Evolutionary conservation across 2,113 vertebrate species (phyloP), one percentile per base, ranked within the genome.

Genomic region (Natator depressus): DNA sequence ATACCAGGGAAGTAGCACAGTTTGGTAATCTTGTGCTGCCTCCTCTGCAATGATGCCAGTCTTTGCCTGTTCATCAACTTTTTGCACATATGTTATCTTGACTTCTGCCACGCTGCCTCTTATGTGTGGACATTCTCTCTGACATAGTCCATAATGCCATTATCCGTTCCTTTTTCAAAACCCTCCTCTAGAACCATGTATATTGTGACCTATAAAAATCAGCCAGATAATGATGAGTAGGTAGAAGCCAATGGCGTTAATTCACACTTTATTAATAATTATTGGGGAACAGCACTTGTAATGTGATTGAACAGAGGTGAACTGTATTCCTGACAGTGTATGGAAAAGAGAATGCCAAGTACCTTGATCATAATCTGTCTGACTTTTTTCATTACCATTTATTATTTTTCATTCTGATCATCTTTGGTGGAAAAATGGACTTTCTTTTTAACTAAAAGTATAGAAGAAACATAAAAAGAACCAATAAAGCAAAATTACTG

Each of bases 361-460:
- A 38, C 19, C 19, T 72, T 38, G 20, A 42, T 35, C 69, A 72
- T 72, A 38, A 42, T 72, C 65, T 72, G 35, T 22, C n/a, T 11
- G 69, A 22, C n/a, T 72, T 22, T 38, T 72, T 72, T 38, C 65
- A 38, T 72, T 72, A 72, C 20, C 19, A 38, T 38, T n/a, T 19
- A n/a, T 62, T 62, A 9, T 72, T 46, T 84, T 93, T 92, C 72
- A 29, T 59, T 82, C 72, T 92, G 80, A 84, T 57, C 22, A 27
- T 46, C 85, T 84, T 62, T 87, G 86, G 82, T 95, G 81, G 87
- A 62, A 75, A 55, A 88, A 87, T 89, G 50, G 87, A 1, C 82
- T 84, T 93, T 95, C 89, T 88, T 91, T 87, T 90, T 53, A 96
- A 94, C 72, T 93, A 35, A 90, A 47, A 80, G 80, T 93, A 42